Evolutionary conservation across 2,888 invertebrate species (phyloP), one percentile per base, ranked within the genome.

Genomic region (Allolobophora icterica): DNA sequence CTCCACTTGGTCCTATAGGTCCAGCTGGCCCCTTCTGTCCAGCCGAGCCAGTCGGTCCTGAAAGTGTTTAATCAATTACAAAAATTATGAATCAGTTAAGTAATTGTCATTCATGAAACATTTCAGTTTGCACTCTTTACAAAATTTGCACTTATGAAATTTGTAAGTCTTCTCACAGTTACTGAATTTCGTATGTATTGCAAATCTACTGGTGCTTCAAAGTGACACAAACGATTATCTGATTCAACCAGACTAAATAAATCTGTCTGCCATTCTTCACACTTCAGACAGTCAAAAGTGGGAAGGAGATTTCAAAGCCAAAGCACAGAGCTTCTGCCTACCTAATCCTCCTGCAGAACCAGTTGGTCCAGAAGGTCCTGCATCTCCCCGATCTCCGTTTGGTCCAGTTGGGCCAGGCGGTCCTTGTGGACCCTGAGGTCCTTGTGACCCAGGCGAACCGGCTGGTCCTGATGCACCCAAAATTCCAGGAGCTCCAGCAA

Each of bases 11-110:
- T n/a, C 93, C 93, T 35, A 19, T 34, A 52, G 71, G 71, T 40
- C 93, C 93, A 4, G 89, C 15, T 40, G 91, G 91, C 84, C 92
- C 92, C 13, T 89, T 45, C 24, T 89, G 71, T 89, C 92, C 92
- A 90, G 90, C 30, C n/a, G 71, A 91, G 33, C 92, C 91, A 34
- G 40, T 34, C 17, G 91, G 91, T 91, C 91, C 91, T 52, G 71
- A 71, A 71, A 71, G n/a, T 71, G 71, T n/a, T 71, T 8, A n/a
- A n/a, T n/a, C 11, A 71, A n/a, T n/a, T 11, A 11, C n/a, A 71
- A 0, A 2, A n/a, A n/a, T n/a, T 24, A 52, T 52, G 2, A 52
- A 52, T 42, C 42, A 52, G 21, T 21, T 52, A 1, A 21, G 71
- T 71, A 71, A 71, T 71, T 71, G 30, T 71, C 71, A 71, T 30